phyloP scores from a whole-genome alignment of 2,113 vertebrate species.

The Clinocottus analis region DNA sequence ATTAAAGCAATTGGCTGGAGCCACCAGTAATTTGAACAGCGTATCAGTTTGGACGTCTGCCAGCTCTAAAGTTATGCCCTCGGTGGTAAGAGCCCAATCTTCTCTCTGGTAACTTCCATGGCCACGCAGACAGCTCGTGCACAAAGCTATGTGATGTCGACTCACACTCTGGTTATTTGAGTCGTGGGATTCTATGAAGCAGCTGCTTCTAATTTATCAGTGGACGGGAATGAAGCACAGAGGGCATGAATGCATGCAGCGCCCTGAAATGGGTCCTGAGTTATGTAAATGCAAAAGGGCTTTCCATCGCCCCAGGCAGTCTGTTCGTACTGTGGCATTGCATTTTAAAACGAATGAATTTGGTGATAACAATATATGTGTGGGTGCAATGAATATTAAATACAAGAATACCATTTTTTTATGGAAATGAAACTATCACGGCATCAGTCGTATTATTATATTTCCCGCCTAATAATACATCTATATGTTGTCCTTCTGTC shows the following conservation, averaged over 20 bases:
- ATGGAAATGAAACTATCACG: not conserved
- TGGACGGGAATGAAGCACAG: not conserved
- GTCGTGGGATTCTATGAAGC: slow-evolving; percentile 38
- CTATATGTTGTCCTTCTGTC: not conserved
- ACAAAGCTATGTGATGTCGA: not conserved
- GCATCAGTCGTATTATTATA: not conserved
- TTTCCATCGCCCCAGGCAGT: no score
- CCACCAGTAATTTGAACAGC: not conserved
- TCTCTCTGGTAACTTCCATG: not conserved
- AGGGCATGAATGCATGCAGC: not conserved
- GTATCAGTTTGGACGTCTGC: not conserved
- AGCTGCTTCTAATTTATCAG: slow-evolving; percentile 42
- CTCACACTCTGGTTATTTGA: slow-evolving; percentile 39
- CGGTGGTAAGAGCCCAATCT: not conserved
- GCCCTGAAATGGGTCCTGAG: not conserved
- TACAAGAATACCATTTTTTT: no score
- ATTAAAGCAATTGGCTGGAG: not conserved
- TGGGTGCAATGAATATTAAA: no score
- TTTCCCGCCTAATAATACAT: not conserved
- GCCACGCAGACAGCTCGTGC: slow-evolving; percentile 26
- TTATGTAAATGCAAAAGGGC: slow-evolving; percentile 5
- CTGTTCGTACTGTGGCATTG: not conserved
- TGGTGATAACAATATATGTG: not conserved
- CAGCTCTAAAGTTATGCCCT: not conserved
- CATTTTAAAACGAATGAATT: not conserved